Base-by-base conservation (phyloP, 2,888 invertebrate genomes). In the Acrocyrtus sp. region DNA sequence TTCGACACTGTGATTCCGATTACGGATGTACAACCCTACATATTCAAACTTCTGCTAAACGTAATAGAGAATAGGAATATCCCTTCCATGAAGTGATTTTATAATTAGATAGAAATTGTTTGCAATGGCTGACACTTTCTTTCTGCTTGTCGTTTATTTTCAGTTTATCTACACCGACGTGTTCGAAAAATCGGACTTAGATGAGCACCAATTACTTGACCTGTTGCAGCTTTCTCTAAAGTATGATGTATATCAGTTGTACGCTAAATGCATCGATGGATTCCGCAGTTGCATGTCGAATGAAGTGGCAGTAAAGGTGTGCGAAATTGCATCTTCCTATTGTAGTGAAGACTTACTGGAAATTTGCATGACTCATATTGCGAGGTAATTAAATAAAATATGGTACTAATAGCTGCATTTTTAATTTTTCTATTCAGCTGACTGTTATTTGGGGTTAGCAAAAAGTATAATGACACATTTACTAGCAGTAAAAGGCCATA, bases 161-260 rank as follows among this genome's bases (percentile, higher is more conserved):
- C 27, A 74, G 74, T 74, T 54, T 53, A 68, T 74, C 15, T 74
- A 74, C 39, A 63, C 67, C 3, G 74, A 74, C 26, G n/a, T 63
- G n/a, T 29, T 68, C 3, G 53, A 62, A 10, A 21, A 34, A 17
- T 12, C 29, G 21, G 41, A 19, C 6, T 3, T 57, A 15, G 45
- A 24, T 29, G 53, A 50, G 24, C 3, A n/a, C 15, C 61, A 61
- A 26, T 29, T 63, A 10, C 26, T 68, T 12, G 10, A 19, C 3
- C 43, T 74, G 4, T 51, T 74, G 10, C 43, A 54, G 34, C 63
- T 57, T 8, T 39, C 68, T 1, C 68, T 39, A 39, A 24, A 17
- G n/a, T 68, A 63, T 39, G 51, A 45, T 21, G 39, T 74, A 2
- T n/a, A 15, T 1, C 50, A 41, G n/a, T 22, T 74, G 3, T 56